Evolutionary conservation across 2,888 invertebrate genomes (phyloP).

Genomic region (Caenorhabditis imperialis): DNA sequence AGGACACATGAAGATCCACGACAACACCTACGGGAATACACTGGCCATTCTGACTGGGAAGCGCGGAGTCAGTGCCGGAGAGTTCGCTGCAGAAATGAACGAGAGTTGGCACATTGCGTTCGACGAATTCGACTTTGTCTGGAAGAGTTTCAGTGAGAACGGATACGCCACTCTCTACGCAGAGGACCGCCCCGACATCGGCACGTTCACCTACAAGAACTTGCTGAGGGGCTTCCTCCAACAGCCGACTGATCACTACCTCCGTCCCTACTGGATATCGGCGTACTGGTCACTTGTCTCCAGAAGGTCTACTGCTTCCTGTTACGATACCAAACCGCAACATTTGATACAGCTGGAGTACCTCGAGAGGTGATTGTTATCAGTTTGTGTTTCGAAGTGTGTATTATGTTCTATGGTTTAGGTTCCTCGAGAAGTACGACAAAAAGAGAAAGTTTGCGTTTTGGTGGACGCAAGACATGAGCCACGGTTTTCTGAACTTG

Average conservation of each 20-base stretch:
- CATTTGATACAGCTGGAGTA: slow-evolving; percentile 64
- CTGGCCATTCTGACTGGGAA: slow-evolving; percentile 77
- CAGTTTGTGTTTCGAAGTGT: slow-evolving; percentile 10
- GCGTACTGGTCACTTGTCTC: slow-evolving; percentile 62
- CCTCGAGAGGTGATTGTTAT: slow-evolving; percentile 41
- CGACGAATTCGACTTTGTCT: slow-evolving; percentile 64
- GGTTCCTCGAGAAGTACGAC: slow-evolving; percentile 60
- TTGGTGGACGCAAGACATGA: slow-evolving; percentile 70
- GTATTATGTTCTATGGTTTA: slow-evolving; percentile 14
- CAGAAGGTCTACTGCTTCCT: slow-evolving; percentile 58
- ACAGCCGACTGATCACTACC: slow-evolving; percentile 78
- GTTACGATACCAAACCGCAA: slow-evolving; percentile 64
- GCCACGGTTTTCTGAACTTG: slow-evolving; percentile 67
- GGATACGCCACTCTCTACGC: slow-evolving; percentile 79
- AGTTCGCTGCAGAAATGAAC: slow-evolving; percentile 64
- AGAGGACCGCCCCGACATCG: slow-evolving; percentile 79
- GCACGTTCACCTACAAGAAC: slow-evolving; percentile 78
- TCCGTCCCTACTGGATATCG: slow-evolving; percentile 73
- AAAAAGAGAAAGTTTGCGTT: slow-evolving; percentile 64
- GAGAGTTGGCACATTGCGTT: slow-evolving; percentile 67
- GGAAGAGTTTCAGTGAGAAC: slow-evolving; percentile 62
- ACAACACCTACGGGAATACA: slow-evolving; percentile 79
- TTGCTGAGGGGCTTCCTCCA: slow-evolving; percentile 75
- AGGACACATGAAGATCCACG: slow-evolving; percentile 79
- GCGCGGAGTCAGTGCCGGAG: slow-evolving; percentile 55